Percentiles rank a stretch among this genome's conserved stretches.
Evolutionary conservation across 2,113 vertebrate species (phyloP).

Genomic region (Lycaon pictus): DNA sequence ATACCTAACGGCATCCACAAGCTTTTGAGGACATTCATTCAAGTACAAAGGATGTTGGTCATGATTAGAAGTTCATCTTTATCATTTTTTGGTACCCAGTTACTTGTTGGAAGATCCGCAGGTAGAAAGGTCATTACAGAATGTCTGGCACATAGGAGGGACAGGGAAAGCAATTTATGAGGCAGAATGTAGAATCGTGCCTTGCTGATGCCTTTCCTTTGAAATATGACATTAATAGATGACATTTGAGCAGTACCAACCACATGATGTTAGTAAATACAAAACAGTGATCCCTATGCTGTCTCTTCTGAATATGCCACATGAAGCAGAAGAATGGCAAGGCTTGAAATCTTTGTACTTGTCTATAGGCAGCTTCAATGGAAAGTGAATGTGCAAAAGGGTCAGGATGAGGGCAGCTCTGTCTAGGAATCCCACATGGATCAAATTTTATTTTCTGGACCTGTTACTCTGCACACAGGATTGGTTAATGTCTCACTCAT

Average conservation of each 20-base stretch:
- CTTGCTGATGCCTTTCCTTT: neutral
- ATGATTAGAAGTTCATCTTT: neutral
- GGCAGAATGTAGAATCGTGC: neutral
- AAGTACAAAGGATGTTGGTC: neutral
- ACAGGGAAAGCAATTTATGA: neutral
- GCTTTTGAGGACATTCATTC: neutral
- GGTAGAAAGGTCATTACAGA: neutral
- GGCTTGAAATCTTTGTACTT: neutral
- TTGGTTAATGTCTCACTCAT: neutral
- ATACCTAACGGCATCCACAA: neutral
- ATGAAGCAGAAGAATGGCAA: neutral
- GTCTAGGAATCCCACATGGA: neutral
- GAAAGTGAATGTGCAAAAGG: neutral
- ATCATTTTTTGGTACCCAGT: neutral
- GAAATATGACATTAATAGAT: neutral
- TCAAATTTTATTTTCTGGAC: neutral
- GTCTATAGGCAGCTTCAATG: neutral
- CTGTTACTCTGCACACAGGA: neutral
- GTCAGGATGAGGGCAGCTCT: neutral
- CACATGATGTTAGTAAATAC: neutral
- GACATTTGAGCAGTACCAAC: too few species aligned
- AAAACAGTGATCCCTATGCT: neutral
- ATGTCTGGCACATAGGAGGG: neutral
- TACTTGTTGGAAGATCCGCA: neutral
- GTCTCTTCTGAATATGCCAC: constrained; percentile 5